Evolutionary conservation across 2,797 vertebrate species (phyloP), one percentile per base, ranked within the genome.

Genomic region (Eurystomus glaucurus): DNA sequence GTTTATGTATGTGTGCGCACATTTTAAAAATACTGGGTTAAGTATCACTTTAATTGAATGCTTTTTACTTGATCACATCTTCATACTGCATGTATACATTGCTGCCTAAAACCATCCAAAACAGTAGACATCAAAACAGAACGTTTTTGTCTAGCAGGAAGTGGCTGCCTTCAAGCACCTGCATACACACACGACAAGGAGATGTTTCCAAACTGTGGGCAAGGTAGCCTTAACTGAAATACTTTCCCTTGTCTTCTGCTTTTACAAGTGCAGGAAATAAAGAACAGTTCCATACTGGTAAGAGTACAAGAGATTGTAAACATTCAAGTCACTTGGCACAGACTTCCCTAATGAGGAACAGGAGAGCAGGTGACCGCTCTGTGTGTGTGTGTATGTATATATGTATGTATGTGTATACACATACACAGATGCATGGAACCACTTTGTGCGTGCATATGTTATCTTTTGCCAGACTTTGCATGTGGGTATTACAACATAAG

Each of bases 91-190:
- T 82, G n/a, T 87, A 94, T 96, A 41, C 29, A 18, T 23, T 58
- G 13, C 51, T 84, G 77, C 50, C 79, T 90, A 61, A 78, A 92
- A 93, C 46, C 7, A 2, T 61, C 69, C 69, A 69, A 51, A 37
- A 55, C 1, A 11, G 57, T 41, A 45, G 72, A 52, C 79, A 88
- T 70, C 33, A 57, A 60, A 82, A 6, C 3, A 20, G 93, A 95
- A 69, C 61, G 72, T 72, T 86, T 94, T 82, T 58, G 75, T 93
- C 66, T 82, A 31, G 46, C 80, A 84, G 93, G 93, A 96, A 90
- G 48, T 85, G 1, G 54, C 92, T 84, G 79, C 50, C 54, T 95
- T 62, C 10, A 12, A 78, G 54, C 95, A 96, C 93, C 96, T 96
- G 96, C 85, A 25, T 31, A 11, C 26, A 57, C 93, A 90, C 64